Base-by-base conservation (phyloP, 2,113 vertebrate genomes). In the Elgaria multicarinata region DNA sequence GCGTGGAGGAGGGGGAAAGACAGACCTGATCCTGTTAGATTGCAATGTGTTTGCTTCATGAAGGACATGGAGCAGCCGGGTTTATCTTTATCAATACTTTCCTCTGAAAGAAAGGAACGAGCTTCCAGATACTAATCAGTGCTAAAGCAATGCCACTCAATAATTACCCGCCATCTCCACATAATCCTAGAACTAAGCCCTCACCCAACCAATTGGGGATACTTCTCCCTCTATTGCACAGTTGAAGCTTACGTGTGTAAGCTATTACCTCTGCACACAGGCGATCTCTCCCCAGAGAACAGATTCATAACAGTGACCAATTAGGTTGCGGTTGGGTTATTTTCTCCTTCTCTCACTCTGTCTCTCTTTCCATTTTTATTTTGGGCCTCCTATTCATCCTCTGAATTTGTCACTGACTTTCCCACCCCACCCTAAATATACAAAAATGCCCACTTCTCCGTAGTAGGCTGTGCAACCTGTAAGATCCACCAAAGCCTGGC, bases 101-200 rank as follows among this genome's bases (percentile, higher is more conserved):
- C 96, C 97, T 97, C 97, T 92, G 95, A 97, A 98, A 97, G 96
- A 97, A 97, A 97, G 95, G 97, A 96, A 96, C 96, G 96, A 94
- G 96, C 96, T 96, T 96, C 96, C 97, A 97, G 97, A 97, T 98
- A 98, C 92, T 98, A 98, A 98, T 98, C 97, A 97, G 96, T 87
- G 95, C 97, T 97, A 97, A 98, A 98, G 98, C 97, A 96, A 98
- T 96, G 96, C 97, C 97, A 98, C 97, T 98, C 97, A 97, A 97
- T 97, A 98, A 98, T 98, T 98, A 97, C 97, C 97, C 96, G 97
- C 97, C 96, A 97, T 98, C 98, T 98, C 98, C 98, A 98, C 98
- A 97, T 99, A 99, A 99, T 99, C 98, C 98, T 97, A 97, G 98
- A 98, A 98, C 98, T 98, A 98, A 99, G 98, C 97, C 97, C 97